Evolutionary conservation across 2,888 invertebrate species (phyloP).

Genomic region (Nomada goodeniana): DNA sequence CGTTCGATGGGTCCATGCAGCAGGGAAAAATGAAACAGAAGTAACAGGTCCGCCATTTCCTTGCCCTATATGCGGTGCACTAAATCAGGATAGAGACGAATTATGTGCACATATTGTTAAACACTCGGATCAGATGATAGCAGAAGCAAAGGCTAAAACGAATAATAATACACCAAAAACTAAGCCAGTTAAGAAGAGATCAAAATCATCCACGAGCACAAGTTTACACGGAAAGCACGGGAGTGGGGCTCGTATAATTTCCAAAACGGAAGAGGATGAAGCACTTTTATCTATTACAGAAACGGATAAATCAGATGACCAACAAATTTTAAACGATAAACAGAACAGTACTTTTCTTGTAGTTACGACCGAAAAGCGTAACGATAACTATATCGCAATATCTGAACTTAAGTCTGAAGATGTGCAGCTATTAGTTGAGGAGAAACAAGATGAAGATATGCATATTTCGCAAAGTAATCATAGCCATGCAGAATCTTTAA

Average conservation of each 20-base stretch:
- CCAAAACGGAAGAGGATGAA: conserved; percentile 70
- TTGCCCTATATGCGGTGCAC: conserved; percentile 84
- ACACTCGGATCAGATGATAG: conserved; percentile 86
- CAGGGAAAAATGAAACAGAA: conserved; percentile 82
- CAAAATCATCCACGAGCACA: conserved; percentile 49
- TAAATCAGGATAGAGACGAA: conserved; percentile 84
- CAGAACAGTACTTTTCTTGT: conserved; percentile 65
- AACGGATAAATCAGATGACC: conserved; percentile 64
- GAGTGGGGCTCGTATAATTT: conserved; percentile 47
- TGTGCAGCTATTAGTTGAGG: conserved; percentile 63
- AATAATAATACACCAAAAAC: conserved; percentile 71
- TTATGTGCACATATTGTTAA: conserved; percentile 86
- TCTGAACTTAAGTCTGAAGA: conserved; percentile 67
- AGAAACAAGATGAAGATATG: conserved; percentile 56
- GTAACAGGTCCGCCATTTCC: conserved; percentile 82
- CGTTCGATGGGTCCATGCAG: conserved; percentile 85
- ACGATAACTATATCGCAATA: conserved; percentile 60
- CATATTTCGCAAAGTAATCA: conserved; percentile 58
- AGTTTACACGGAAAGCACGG: conserved; percentile 46
- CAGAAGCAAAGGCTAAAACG: conserved; percentile 83
- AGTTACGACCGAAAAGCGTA: conserved; percentile 67
- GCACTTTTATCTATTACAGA: conserved; percentile 74
- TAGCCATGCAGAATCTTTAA: conserved; percentile 56
- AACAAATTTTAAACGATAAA: conserved; percentile 59
- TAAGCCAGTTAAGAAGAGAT: conserved; percentile 72